A percentile compares a stretch with the other conserved stretches of the same genome.
Evolutionary conservation across 1,140 invertebrate species (phyloP).

Genomic region (Epicauta chinensis): DNA sequence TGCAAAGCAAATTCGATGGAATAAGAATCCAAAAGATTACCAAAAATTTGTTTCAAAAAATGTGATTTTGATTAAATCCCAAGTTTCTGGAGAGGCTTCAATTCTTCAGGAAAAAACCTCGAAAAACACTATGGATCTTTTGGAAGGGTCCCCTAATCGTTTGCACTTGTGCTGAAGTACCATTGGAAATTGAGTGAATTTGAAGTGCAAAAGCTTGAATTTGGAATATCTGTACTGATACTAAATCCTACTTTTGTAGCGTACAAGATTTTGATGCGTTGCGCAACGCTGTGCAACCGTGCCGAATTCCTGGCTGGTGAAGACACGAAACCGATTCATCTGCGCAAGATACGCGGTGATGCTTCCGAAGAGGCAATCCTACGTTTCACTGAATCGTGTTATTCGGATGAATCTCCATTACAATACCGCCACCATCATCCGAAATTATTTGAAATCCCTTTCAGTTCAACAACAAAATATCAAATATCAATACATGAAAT

Average conservation of each 20-base stretch:
- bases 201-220: too few relatives aligned
- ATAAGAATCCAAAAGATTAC: too few relatives aligned
- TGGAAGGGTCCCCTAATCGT: too few relatives aligned
- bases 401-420: slow-evolving; percentile 53
- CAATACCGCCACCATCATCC: slow-evolving; percentile 51
- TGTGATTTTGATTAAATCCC: too few relatives aligned
- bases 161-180: too few relatives aligned
- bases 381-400: slow-evolving; percentile 66
- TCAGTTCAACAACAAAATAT: slow-evolving; percentile 60
- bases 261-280: slow-evolving; percentile 50
- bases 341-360: slow-evolving; percentile 65
- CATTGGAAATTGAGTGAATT: too few relatives aligned
- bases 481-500: slow-evolving; percentile 37
- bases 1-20: too few relatives aligned
- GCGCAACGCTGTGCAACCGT: slow-evolving; percentile 69
- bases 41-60: too few relatives aligned
- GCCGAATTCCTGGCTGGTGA: slow-evolving; percentile 69
- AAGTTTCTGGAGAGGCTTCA: too few relatives aligned
- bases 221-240: too few relatives aligned
- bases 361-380: slow-evolving; percentile 76
- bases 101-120: too few relatives aligned
- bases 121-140: too few relatives aligned
- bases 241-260: slow-evolving; percentile 11
- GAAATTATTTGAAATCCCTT: slow-evolving; percentile 77
- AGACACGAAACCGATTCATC: slow-evolving; percentile 48